Percentiles rank a stretch among this genome's conserved stretches.
Evolutionary conservation across 2,113 vertebrate species (phyloP).

Genomic region (Arothron firmamentum): DNA sequence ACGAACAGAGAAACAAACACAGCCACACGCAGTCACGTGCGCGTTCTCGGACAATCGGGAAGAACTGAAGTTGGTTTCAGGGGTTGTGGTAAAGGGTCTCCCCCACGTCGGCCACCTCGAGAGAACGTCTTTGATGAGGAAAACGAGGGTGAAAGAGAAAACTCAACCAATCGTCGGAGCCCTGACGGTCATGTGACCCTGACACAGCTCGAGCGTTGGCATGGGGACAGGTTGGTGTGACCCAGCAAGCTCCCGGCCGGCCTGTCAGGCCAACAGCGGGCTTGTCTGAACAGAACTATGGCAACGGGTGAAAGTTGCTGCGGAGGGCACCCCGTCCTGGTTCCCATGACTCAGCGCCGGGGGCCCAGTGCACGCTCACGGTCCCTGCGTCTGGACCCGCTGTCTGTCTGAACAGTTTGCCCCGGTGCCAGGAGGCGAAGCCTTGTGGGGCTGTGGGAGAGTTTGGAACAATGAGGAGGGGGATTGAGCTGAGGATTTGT

Average conservation of each 20-base stretch:
- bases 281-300: not conserved
- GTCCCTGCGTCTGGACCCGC: constrained; percentile 31
- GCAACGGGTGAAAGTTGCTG: not conserved
- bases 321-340: not conserved
- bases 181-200: not conserved
- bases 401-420: constrained; percentile 32
- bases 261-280: not conserved
- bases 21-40: not conserved
- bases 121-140: too few species aligned
- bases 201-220: too few species aligned
- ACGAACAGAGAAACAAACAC: too few species aligned
- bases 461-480: constrained; percentile 38
- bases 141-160: too few species aligned
- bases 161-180: too few species aligned
- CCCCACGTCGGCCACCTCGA: too few species aligned
- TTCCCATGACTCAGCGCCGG: constrained; percentile 11
- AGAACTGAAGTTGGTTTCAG: too few species aligned
- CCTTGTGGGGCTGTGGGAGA: constrained; percentile 40
- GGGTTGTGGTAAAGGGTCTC: too few species aligned
- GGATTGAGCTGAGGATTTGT: constrained; percentile 51
- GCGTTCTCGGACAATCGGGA: not conserved
- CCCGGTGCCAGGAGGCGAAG: constrained; percentile 31
- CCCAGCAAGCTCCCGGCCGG: not conserved
- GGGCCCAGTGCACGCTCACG: constrained; percentile 18
- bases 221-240: constrained; percentile 7